phyloP scores from a whole-genome alignment of 2,888 invertebrate species.

The Drosophila lacicola region DNA sequence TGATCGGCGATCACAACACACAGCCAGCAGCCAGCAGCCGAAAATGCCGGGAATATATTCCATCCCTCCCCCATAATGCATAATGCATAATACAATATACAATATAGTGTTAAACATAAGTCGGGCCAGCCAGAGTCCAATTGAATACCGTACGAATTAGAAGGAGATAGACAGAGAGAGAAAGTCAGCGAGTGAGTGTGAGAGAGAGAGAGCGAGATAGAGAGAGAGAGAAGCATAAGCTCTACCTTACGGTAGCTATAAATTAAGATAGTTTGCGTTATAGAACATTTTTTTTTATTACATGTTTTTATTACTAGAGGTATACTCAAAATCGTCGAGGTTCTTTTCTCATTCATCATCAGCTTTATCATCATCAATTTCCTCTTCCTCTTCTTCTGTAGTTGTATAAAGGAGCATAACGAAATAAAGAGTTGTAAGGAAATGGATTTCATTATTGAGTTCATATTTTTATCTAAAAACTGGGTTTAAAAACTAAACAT shows the following conservation, averaged over 20 bases:
- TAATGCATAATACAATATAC: not conserved
- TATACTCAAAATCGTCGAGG: conserved; percentile 28
- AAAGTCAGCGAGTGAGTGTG: not conserved
- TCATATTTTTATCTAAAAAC: conserved; percentile 5
- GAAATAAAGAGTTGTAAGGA: conserved; percentile 12
- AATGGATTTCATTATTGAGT: conserved; percentile 7
- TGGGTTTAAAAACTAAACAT: conserved; percentile 7
- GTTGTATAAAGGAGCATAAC: conserved; percentile 19
- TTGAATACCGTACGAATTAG: conserved; percentile 1
- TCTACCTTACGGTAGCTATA: conserved; percentile 12
- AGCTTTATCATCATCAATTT: conserved; percentile 1
- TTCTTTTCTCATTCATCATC: conserved; percentile 29
- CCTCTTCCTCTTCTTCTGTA: conserved; percentile 14
- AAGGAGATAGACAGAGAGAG: not conserved
- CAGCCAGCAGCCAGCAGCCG: conserved; percentile 1
- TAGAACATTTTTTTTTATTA: conserved; percentile 43
- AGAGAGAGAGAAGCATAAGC: not conserved
- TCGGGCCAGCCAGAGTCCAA: not conserved
- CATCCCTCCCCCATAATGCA: not conserved
- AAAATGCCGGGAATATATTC: conserved; percentile 4
- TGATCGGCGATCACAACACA: conserved; percentile 22
- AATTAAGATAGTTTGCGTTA: conserved; percentile 22
- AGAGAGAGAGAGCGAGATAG: not conserved
- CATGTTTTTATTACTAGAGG: conserved; percentile 50
- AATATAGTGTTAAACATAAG: not conserved